These are phyloP conservation scores for Lamellibrachia columna DNA, from an alignment of 2,888 invertebrate species.

Conservation along the genomic window DNA sequence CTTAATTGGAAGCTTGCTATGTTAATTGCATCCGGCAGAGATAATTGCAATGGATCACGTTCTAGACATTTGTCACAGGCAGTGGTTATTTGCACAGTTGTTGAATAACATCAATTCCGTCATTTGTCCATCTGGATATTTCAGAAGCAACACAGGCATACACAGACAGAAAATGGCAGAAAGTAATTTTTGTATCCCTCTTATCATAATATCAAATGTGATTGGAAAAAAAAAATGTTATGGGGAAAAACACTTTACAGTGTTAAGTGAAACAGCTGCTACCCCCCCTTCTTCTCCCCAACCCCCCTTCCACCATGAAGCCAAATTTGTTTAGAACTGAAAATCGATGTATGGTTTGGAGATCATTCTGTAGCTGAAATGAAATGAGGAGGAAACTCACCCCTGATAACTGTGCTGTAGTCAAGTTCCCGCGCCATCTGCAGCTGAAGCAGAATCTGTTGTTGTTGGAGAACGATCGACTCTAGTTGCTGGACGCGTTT, in stretches of 20 bases:
- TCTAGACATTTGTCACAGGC: not conserved
- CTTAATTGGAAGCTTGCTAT: not conserved
- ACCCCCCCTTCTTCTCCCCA: no score
- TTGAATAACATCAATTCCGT: not conserved
- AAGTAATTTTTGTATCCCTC: no score
- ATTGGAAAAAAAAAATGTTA: no score
- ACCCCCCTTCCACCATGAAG: no score
- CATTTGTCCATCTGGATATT: not conserved
- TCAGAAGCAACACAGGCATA: not conserved
- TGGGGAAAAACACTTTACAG: no score
- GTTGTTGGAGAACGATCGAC: not conserved
- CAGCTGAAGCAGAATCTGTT: not conserved
- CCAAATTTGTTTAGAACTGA: no score
- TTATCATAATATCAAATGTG: no score
- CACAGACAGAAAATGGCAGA: no score
- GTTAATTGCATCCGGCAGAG: not conserved
- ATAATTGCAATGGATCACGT: conserved; percentile 2
- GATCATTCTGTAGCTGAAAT: not conserved
- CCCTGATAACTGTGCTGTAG: not conserved
- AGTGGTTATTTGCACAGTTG: not conserved
- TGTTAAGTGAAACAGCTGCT: no score
- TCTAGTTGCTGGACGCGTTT: not conserved
- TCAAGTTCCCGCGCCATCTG: not conserved
- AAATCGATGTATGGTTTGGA: no score
- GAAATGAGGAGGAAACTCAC: not conserved